Base-by-base conservation (phyloP, 1,140 invertebrate species). In the Pissodes strobi region DNA sequence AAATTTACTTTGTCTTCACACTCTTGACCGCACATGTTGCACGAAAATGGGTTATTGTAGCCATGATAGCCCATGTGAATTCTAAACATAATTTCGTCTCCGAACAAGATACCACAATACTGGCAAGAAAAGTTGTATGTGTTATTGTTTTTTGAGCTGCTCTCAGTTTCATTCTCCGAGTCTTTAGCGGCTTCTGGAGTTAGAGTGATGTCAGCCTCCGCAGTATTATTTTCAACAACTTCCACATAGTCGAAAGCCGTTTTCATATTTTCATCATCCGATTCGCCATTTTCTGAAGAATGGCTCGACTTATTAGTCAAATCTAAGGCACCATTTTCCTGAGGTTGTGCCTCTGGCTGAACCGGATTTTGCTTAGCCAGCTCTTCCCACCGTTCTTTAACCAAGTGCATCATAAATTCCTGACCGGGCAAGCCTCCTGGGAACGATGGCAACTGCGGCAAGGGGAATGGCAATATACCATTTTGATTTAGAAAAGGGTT, bases 31-130 rank as follows among this genome's bases (percentile, higher is more conserved):
- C 96, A 98, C 82, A 93, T 91, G 80, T 96, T 96, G 79, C 97
- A 99, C 64, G 90, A 91, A 78, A 93, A 97, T 0, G 96, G 95
- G 77, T 97, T 87, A 56, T 89, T 83, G 80, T 87, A 91, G 2
- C 90, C 90, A 78, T 99, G 97, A 79, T 94, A 98, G 55, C 93
- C 92, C 92, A 97, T 97, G 79, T 99, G 97, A 73, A 97, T 91
- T 0, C 89, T 90, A 80, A 95, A 95, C 86, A 99, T 91, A 6
- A 94, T 87, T 22, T 88, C 85, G 74, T 98, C 92, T n/a, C 86
- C 87, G 78, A 98, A 98, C 2, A 86, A 83, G 21, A 98, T 95
- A 69, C 92, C 89, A 78, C 97, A 99, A 75, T 90, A 90, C 22
- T 87, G 82, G 75, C 96, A 99, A 57, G 84, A 83, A 72, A 88